These are phyloP conservation scores for Zaprionus inermis DNA, from an alignment of 1,140 invertebrate genomes.

Conservation along the genomic window DNA sequence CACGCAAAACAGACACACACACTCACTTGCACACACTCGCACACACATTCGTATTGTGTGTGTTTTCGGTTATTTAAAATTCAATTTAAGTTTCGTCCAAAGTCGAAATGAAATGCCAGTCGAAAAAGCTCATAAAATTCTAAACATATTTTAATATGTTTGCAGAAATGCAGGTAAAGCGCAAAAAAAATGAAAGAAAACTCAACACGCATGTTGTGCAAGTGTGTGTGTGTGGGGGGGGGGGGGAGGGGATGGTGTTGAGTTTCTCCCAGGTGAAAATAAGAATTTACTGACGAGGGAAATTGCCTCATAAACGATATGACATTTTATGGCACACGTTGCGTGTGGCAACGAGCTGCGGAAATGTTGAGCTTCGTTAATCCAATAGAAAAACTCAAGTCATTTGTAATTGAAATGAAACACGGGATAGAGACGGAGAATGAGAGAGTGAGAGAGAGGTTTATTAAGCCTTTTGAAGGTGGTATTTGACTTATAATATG, in stretches of 20 bases:
- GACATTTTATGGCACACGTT: conserved; percentile 46
- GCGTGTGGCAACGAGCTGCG: not conserved
- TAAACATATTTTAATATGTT: conserved; percentile 64
- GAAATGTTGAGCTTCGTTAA: conserved; percentile 3
- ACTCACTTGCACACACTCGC: conserved; percentile 13
- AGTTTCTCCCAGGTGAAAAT: conserved; percentile 26
- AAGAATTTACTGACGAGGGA: conserved; percentile 34
- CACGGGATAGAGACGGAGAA: not conserved
- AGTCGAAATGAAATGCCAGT: conserved; percentile 35
- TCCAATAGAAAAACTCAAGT: not conserved
- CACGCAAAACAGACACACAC: conserved; percentile 20
- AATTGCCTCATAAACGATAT: conserved; percentile 34
- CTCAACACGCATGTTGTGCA: conserved; percentile 1
- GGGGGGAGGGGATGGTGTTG: too few species aligned
- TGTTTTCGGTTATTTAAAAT: conserved; percentile 59
- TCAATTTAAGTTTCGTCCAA: conserved; percentile 58
- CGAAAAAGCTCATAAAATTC: conserved; percentile 64
- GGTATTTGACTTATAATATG: too few species aligned
- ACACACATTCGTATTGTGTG: conserved; percentile 40
- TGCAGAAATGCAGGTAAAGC: not conserved
- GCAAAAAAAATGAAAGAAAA: not conserved
- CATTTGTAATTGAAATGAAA: not conserved
- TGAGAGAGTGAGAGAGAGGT: too few species aligned
- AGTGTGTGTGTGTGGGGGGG: not conserved
- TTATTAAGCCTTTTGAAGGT: too few species aligned